Percentiles rank a stretch among this genome's conserved stretches.
Conservation (phyloP, 1,140 invertebrate species). For the Drosophila pallidifrons region DNA sequence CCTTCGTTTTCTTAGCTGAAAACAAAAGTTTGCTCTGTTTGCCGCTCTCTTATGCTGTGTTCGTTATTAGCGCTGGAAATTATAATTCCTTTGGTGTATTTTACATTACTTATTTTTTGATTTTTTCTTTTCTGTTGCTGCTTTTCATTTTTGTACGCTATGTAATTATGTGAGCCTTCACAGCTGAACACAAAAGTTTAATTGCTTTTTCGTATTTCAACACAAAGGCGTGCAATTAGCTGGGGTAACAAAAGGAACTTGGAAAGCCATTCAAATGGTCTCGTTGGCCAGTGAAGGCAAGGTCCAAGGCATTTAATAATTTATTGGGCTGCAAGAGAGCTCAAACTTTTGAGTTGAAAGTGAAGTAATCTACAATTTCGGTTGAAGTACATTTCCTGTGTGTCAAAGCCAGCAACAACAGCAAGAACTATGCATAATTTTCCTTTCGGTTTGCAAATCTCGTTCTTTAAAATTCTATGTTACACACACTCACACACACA, state of each 20-base stretch:
- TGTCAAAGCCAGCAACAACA: constrained; percentile 45
- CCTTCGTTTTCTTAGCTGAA: constrained; percentile 9
- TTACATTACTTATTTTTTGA: constrained; percentile 12
- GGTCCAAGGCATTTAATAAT: constrained; percentile 35
- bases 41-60: constrained; percentile 32
- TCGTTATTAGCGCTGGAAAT: constrained; percentile 64
- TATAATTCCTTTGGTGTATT: constrained; percentile 54
- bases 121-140: not conserved
- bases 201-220: constrained; percentile 69
- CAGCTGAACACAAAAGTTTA: constrained; percentile 70
- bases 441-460: constrained; percentile 55
- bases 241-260: constrained; percentile 31
- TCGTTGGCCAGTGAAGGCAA: not conserved
- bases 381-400: constrained; percentile 20
- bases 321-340: constrained; percentile 32
- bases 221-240: constrained; percentile 72
- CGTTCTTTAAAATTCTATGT: constrained; percentile 39
- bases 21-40: constrained; percentile 27
- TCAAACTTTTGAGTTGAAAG: constrained; percentile 18
- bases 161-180: constrained; percentile 68
- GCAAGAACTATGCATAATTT: constrained; percentile 64
- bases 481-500: too few species aligned
- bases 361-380: constrained; percentile 16
- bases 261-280: constrained; percentile 38
- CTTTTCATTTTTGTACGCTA: constrained; percentile 26